Evolutionary conservation across 2,797 vertebrate genomes (phyloP), one percentile per base, ranked within the genome.

Genomic region (Cygnus olor): DNA sequence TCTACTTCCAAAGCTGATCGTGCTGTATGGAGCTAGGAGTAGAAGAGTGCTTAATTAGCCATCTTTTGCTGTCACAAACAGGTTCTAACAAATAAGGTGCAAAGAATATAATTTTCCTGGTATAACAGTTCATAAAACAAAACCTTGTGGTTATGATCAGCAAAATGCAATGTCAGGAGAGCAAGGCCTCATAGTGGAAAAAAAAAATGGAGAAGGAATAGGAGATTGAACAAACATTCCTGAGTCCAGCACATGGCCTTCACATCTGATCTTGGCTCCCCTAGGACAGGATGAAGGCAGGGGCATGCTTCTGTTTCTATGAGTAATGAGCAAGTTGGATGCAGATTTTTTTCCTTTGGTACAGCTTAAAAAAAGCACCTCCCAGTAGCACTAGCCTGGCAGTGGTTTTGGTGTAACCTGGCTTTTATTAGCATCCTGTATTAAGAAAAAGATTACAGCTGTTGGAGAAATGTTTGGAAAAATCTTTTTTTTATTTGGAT

Each of bases 361-460:
- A 76, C 30, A 83, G 57, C 89, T 85, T 80, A 60, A 86, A 87
- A 95, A 89, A 44, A 4, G 1, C 40, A 81, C 72, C 87, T 96
- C 91, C 92, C 95, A 86, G 95, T 92, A 96, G 94, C 95, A 44
- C 81, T 93, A 34, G 24, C 80, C 96, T 98, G 97, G 92, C 97
- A 97, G 93, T 84, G 88, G 4, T 45, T 80, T 95, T 93, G 85
- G 96, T 95, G 96, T 96, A 97, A 94, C 76, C 94, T 98, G 98
- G 97, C 96, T 98, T 98, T 96, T 98, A 98, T 98, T 98, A 98
- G 95, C 82, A 92, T 96, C 89, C 70, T 73, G 61, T 80, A 54
- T 80, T 71, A 97, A 93, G 95, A 90, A 97, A 91, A 91, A 89
- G 66, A 1, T 89, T 79, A 79, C 81, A 96, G 88, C 84, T 93